Percentiles rank a stretch among this genome's conserved stretches.
Evolutionary conservation across 2,888 invertebrate species (phyloP).

Genomic region (Drosophila tripunctata): DNA sequence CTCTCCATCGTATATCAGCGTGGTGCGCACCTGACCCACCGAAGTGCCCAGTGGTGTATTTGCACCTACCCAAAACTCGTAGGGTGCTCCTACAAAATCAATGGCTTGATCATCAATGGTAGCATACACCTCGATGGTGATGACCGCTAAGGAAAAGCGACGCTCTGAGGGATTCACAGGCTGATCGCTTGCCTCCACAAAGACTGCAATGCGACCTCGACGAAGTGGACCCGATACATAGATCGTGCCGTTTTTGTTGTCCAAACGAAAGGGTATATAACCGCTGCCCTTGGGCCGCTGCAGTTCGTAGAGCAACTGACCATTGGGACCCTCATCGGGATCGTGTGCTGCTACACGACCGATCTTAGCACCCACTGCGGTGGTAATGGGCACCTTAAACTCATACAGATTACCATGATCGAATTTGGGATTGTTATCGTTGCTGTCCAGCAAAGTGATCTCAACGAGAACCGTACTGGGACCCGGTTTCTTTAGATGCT

Average conservation of each 20-base stretch:
- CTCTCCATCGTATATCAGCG: slow-evolving; percentile 88
- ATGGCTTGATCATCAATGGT: slow-evolving; percentile 86
- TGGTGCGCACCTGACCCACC: slow-evolving; percentile 92
- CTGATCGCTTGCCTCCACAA: slow-evolving; percentile 92
- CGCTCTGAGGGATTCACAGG: slow-evolving; percentile 93
- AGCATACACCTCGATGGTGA: slow-evolving; percentile 90
- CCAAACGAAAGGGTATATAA: slow-evolving; percentile 89
- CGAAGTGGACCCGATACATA: slow-evolving; percentile 87
- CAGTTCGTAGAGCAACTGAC: slow-evolving; percentile 90
- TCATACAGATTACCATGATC: slow-evolving; percentile 93
- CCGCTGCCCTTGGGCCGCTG: slow-evolving; percentile 89
- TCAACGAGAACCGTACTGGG: slow-evolving; percentile 89
- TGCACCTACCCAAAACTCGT: slow-evolving; percentile 96
- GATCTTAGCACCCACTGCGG: slow-evolving; percentile 88
- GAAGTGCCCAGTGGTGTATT: slow-evolving; percentile 93
- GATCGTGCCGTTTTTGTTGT: slow-evolving; percentile 89
- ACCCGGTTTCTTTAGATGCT: slow-evolving; percentile 73
- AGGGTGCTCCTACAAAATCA: slow-evolving; percentile 93
- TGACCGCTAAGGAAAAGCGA: slow-evolving; percentile 92
- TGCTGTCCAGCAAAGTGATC: slow-evolving; percentile 93
- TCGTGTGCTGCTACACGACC: slow-evolving; percentile 93
- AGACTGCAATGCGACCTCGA: slow-evolving; percentile 91
- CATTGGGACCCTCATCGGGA: slow-evolving; percentile 89
- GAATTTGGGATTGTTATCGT: slow-evolving; percentile 95
- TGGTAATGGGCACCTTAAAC: slow-evolving; percentile 89